Percentiles rank a stretch among this genome's conserved stretches.
phyloP scores from a whole-genome alignment of 2,888 invertebrate species.

The Lottia scabra region DNA sequence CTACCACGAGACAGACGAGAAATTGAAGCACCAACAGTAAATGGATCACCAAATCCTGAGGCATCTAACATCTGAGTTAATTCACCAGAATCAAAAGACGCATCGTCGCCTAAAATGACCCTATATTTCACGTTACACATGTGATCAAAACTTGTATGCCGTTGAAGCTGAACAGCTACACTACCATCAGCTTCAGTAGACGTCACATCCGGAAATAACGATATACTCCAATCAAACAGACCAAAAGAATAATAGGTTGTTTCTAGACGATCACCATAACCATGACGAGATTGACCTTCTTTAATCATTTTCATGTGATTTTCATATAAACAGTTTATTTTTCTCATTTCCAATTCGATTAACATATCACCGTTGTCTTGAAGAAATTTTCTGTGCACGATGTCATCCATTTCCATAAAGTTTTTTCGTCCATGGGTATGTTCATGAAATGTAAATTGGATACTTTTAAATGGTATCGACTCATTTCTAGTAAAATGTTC shows the following conservation, averaged over 20 bases:
- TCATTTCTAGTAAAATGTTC: constrained; percentile 88
- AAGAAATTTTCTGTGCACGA: constrained; percentile 76
- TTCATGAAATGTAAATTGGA: constrained; percentile 70
- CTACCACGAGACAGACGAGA: constrained; percentile 50
- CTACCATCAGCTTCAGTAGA: constrained; percentile 59
- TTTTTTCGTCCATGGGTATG: constrained; percentile 62
- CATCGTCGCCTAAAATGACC: constrained; percentile 69
- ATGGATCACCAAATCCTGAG: constrained; percentile 58
- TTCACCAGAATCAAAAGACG: constrained; percentile 56
- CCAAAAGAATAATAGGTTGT: constrained; percentile 83
- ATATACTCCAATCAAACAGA: constrained; percentile 84
- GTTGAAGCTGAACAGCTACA: constrained; percentile 73
- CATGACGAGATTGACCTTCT: constrained; percentile 45
- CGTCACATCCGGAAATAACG: constrained; percentile 59
- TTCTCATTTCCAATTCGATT: constrained; percentile 82
- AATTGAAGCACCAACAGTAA: constrained; percentile 53
- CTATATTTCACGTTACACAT: constrained; percentile 82
- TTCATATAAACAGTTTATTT: constrained; percentile 81
- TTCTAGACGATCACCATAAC: constrained; percentile 70
- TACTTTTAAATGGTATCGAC: constrained; percentile 82
- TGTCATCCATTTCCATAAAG: constrained; percentile 63
- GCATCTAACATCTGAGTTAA: constrained; percentile 60
- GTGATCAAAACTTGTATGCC: constrained; percentile 85
- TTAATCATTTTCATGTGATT: constrained; percentile 77
- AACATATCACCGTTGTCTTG: constrained; percentile 86